phyloP scores from a whole-genome alignment of 1,140 invertebrate species.

The Cotesia chilonis region DNA sequence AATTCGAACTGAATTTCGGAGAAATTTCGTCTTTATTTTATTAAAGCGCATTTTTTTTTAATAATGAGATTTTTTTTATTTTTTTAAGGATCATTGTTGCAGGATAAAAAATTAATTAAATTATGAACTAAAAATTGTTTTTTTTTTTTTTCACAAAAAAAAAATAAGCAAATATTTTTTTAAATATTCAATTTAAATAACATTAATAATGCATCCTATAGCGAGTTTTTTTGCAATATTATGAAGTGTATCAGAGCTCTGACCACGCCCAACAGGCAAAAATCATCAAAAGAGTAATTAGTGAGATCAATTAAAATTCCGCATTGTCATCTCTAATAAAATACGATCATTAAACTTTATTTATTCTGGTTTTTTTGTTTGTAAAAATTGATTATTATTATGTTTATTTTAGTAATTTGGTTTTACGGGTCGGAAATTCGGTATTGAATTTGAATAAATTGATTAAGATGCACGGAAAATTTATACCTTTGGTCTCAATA shows the following conservation, averaged over 20 bases:
- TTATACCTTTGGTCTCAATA: too few relatives aligned
- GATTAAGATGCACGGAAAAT: too few relatives aligned
- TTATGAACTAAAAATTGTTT: too few relatives aligned
- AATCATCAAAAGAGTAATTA: slow-evolving; percentile 42
- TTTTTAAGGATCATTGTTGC: background rate
- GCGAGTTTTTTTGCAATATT: background rate
- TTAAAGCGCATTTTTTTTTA: background rate
- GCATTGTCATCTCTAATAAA: slow-evolving; percentile 38
- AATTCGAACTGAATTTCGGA: too few relatives aligned
- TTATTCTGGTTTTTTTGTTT: too few relatives aligned
- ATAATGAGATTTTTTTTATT: background rate
- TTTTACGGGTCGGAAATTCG: too few relatives aligned
- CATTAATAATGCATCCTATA: background rate
- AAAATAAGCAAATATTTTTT: too few relatives aligned
- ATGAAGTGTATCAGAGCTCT: background rate
- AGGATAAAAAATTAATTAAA: too few relatives aligned
- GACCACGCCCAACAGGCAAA: slow-evolving; percentile 34
- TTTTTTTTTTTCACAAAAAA: too few relatives aligned
- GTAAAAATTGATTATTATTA: too few relatives aligned
- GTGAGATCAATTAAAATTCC: slow-evolving; percentile 46
- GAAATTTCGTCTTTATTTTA: background rate
- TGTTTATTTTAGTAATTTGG: too few relatives aligned
- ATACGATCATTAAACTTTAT: slow-evolving; percentile 2
- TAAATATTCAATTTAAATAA: background rate
- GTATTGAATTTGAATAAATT: too few relatives aligned